Conservation (phyloP, 2,888 invertebrate genomes). For the Cantharis lateralis region DNA sequence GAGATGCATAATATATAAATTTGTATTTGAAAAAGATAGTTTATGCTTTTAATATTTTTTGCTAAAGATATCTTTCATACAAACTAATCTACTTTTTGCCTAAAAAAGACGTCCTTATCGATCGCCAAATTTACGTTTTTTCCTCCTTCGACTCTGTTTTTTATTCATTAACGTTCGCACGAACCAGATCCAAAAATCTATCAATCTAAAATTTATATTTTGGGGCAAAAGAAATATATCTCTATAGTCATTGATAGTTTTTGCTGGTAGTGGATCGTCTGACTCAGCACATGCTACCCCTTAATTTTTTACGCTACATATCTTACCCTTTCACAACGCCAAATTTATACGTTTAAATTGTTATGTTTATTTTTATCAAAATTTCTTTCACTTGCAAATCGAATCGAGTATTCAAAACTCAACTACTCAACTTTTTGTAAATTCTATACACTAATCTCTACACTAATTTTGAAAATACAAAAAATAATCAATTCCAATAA, state of each 20-base stretch:
- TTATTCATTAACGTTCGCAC: background rate
- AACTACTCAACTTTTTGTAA: too few relatives aligned
- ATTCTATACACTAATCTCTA: too few relatives aligned
- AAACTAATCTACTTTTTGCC: background rate
- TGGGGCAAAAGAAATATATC: constrained; percentile 24
- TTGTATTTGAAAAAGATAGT: constrained; percentile 34
- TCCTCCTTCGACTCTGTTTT: background rate
- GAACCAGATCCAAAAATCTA: background rate
- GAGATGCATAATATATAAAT: constrained; percentile 48
- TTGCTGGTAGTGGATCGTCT: constrained; percentile 46
- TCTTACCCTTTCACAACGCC: constrained; percentile 41
- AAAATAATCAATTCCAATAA: too few relatives aligned
- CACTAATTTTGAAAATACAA: too few relatives aligned
- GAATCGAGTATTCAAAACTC: background rate
- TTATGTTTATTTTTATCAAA: constrained; percentile 4
- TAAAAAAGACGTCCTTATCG: background rate
- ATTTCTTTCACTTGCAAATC: background rate
- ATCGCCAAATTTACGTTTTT: background rate
- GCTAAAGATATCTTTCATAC: background rate
- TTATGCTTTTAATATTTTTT: constrained; percentile 5
- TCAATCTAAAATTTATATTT: constrained; percentile 11
- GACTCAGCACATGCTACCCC: constrained; percentile 55
- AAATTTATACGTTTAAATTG: constrained; percentile 22
- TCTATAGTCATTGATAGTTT: constrained; percentile 52
- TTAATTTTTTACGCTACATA: constrained; percentile 53